Base-by-base conservation (phyloP, 2,113 vertebrate species). In the Phocoena phocoena region DNA sequence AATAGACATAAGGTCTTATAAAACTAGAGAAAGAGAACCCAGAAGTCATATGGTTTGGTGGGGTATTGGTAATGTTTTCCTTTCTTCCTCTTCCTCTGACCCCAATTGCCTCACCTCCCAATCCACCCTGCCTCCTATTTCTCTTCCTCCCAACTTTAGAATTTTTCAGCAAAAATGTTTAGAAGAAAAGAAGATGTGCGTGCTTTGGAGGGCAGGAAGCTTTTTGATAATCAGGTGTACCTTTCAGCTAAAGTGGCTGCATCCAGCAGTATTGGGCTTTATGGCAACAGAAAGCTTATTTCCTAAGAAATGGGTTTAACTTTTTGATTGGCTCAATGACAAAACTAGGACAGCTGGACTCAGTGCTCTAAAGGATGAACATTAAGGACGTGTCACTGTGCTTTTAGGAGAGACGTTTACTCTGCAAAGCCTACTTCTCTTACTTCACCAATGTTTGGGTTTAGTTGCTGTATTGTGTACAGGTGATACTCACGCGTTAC, bases 261-360 rank as follows among this genome's bases (percentile, higher is more conserved):
- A 50, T 55, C 67, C 41, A 50, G 4, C 12, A 81, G 26, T 13
- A 62, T 44, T 15, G 18, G 11, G 26, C 6, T 95, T 79, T 67
- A 58, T 17, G 38, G 63, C 70, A 84, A 70, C 26, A 63, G 53
- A 81, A 81, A 47, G 8, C 18, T 63, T 62, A 58, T 38, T 71
- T 36, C 60, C 58, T 58, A 73, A 71, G 79, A 87, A 95, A 84
- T 14, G 1, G 6, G 8, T 82, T 96, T 94, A 76, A 81, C 11
- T 50, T 85, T 86, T 62, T 36, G 33, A 55, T 80, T 53, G 18
- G 20, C 47, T n/a, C 31, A n/a, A 6, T 55, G 33, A 76, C 44
- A 11, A 50, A 62, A 25, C 20, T 13, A 47, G 50, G 41, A 36
- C 10, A n/a, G 36, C 2, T 36, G 36, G 44, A 20, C 58, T 67